Evolutionary conservation across 2,797 vertebrate genomes (phyloP), one percentile per base, ranked within the genome.

Genomic region (Hoplostethus mediterraneus): DNA sequence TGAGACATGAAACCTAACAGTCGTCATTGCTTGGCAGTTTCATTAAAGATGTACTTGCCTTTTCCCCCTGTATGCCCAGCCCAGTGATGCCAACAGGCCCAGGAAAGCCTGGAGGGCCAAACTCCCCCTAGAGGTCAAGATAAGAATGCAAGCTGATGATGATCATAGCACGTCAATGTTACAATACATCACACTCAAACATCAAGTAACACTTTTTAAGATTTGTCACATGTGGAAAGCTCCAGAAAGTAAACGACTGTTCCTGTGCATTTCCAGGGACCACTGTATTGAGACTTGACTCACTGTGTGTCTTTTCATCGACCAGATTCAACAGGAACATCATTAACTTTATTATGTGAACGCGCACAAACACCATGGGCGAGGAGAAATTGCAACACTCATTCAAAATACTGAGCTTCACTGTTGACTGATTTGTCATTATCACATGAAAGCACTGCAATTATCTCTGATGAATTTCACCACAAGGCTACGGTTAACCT

Each of bases 41-140:
- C 14, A 33, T 5, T 12, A 14, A 55, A 3, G 2, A 14, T 17
- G 8, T 14, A 75, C 79, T 81, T 82, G 94, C 95, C 94, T 96
- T 97, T 68, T 97, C 95, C 74, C 96, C 95, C 89, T 96, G 95
- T 72, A 96, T 93, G 56, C 95, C 96, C 65, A 74, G 48, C 72
- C 95, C 95, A 82, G 95, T 83, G 80, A 94, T 90, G 71, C 97
- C 96, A 63, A 90, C 14, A 33, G 88, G 90, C 33, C 97, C 96
- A 6, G 94, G 93, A 91, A 94, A 88, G 74, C 96, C 96, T 61
- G 95, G 93, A 76, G 94, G 90, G 70, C 94, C 96, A 42, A 95
- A 90, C 47, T 97, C 95, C 71, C 96, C 95, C 96, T 97, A 71
- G 16, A 67, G 28, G 45, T 67, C 28, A 8, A 62, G 12, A 77